Base-by-base conservation (phyloP, 1,140 invertebrate species). In the Drepana arcuata region DNA sequence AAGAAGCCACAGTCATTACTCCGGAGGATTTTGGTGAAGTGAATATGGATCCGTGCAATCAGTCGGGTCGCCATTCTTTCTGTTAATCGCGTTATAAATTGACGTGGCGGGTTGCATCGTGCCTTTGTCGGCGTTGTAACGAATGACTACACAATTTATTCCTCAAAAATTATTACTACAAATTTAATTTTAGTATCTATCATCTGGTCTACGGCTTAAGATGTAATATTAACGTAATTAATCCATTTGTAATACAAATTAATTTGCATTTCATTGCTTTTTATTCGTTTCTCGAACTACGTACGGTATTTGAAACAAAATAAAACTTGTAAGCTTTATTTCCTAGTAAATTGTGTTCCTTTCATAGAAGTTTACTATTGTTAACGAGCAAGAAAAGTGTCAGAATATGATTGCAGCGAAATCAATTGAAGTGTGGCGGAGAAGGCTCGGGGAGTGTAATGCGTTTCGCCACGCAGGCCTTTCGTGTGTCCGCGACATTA, bases 61-160 rank as follows among this genome's bases (percentile, higher is more conserved):
- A 63, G 57, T 66, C 43, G 49, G 41, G 51, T 73, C 55, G 66
- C 65, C 61, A 72, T 75, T 70, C 59, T 68, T 77, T 77, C 49
- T 66, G 55, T 64, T 73, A 73, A 77, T 77, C 72, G 69, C 63
- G 65, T 77, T 77, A 77, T 72, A 73, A 77, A 77, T 67, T 72
- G 69, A 64, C 61, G 54, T 43, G 44, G 57, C 62, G 60, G 56
- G 56, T 52, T 44, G 58, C 34, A 47, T 48, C 41, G 48, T 13
- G 29, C 53, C 68, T 73, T 73, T 72, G 69, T 73, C 67, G 67
- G 70, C 49, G 29, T 48, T 46, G 32, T 57, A 69, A 67, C 48
- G 47, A 56, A 72, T 58, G 63, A 45, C 51, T 48, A 36, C 40
- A 43, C 42, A 64, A 36, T 61, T 65, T 58, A 62, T 62, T 48